These are phyloP conservation scores for Temnothorax curvispinosus DNA, from an alignment of 1,140 invertebrate genomes.

Conservation along the genomic window DNA sequence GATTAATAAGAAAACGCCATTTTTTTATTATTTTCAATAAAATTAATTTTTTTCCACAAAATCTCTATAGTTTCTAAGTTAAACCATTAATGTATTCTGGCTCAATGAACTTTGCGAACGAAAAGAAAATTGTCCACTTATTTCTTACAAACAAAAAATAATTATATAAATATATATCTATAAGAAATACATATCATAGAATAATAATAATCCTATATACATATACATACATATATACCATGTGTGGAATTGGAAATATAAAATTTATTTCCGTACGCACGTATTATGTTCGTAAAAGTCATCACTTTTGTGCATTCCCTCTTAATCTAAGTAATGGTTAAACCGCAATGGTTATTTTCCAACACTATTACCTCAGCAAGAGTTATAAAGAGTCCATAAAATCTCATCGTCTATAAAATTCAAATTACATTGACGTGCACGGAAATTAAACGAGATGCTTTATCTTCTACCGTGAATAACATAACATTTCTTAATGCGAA, in stretches of 20 bases:
- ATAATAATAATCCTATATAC: not conserved
- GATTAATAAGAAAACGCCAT: not conserved
- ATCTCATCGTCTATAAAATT: constrained; percentile 7
- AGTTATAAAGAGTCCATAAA: constrained; percentile 10
- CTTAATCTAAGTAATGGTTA: not conserved
- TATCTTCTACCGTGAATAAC: not conserved
- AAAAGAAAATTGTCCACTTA: not conserved
- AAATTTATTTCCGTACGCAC: not conserved
- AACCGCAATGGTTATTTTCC: not conserved
- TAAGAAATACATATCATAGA: not conserved
- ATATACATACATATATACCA: not conserved
- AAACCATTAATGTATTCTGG: not conserved
- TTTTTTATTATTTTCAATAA: not conserved
- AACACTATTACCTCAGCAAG: not conserved
- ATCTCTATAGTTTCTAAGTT: not conserved
- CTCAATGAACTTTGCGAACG: not conserved
- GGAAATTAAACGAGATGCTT: not conserved
- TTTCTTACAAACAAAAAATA: not conserved
- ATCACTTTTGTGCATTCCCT: not conserved
- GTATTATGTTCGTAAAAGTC: not conserved
- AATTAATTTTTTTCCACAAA: not conserved
- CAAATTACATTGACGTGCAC: not conserved
- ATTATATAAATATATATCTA: not conserved
- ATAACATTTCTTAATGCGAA: constrained; percentile 6
- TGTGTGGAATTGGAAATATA: not conserved